Evolutionary conservation across 2,888 invertebrate genomes (phyloP).

Genomic region (Conops quadrifasciatus): DNA sequence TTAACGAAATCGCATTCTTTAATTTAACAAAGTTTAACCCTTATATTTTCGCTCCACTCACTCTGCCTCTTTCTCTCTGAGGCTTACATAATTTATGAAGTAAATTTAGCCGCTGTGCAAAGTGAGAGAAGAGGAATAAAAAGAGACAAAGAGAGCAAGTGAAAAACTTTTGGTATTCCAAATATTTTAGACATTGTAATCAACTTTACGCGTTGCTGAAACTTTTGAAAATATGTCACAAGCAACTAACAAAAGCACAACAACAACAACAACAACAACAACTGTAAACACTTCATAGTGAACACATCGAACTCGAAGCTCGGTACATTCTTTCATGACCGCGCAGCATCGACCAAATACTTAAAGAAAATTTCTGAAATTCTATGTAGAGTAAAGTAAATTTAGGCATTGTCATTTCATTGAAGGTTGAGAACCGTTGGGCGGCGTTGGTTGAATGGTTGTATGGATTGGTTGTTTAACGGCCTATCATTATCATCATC

Average conservation of each 20-base stretch:
- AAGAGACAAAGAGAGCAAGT: background rate
- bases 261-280: background rate
- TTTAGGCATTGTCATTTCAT: no score
- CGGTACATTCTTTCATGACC: conserved; percentile 6
- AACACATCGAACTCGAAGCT: background rate
- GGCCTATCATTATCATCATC: background rate
- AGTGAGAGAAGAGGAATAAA: background rate
- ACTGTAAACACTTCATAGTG: background rate
- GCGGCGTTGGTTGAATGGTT: no score
- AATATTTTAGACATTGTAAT: conserved; percentile 4
- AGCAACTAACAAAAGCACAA: background rate
- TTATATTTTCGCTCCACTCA: no score
- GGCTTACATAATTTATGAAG: no score
- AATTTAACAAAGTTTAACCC: no score
- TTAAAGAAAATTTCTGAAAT: conserved; percentile 1
- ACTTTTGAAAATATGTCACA: background rate
- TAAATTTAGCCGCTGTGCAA: background rate
- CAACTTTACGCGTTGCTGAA: conserved; percentile 1
- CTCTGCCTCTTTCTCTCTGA: no score
- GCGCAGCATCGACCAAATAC: background rate
- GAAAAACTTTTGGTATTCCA: conserved; percentile 1
- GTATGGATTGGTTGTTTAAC: no score
- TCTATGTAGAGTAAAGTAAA: background rate
- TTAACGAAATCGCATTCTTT: no score
- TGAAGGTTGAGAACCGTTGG: no score